A percentile compares a stretch with the other conserved stretches of the same genome.
Evolutionary conservation across 2,113 vertebrate species (phyloP).

Genomic region (Parus major): DNA sequence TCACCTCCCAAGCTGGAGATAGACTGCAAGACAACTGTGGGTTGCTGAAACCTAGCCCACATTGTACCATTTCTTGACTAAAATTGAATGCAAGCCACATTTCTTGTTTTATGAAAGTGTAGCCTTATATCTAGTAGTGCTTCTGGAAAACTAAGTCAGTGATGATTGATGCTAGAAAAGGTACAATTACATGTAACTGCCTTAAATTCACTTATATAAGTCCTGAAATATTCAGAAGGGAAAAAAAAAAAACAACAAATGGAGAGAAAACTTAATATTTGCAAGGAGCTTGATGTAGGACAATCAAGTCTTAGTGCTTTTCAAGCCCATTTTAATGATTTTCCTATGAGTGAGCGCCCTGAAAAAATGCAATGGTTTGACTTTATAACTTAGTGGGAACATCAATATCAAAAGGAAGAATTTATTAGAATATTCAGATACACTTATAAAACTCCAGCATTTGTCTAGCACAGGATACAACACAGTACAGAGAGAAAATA

Average conservation of each 20-base stretch:
- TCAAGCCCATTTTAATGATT: not conserved
- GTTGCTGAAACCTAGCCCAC: not conserved
- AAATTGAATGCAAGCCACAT: not conserved
- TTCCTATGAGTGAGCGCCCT: not conserved
- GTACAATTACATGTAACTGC: not conserved
- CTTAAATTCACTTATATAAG: not conserved
- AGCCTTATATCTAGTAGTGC: not conserved
- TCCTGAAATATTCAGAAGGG: not conserved
- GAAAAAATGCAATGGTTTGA: not conserved
- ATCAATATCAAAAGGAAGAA: not conserved
- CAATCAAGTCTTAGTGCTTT: not conserved
- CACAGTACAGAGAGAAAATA: not conserved
- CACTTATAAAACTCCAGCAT: not conserved
- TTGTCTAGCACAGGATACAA: not conserved
- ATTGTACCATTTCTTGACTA: not conserved
- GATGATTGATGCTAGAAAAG: not conserved
- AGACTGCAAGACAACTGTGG: not conserved
- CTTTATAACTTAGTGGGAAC: not conserved
- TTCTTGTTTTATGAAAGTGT: not conserved
- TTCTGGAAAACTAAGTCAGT: not conserved
- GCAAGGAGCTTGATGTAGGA: accelerated
- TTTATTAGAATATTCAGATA: not conserved
- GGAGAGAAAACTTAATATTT: not conserved
- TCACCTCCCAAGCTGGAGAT: not conserved
- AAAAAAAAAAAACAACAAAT: not conserved